Evolutionary conservation across 2,888 invertebrate species (phyloP).

Genomic region (Amiota minor): DNA sequence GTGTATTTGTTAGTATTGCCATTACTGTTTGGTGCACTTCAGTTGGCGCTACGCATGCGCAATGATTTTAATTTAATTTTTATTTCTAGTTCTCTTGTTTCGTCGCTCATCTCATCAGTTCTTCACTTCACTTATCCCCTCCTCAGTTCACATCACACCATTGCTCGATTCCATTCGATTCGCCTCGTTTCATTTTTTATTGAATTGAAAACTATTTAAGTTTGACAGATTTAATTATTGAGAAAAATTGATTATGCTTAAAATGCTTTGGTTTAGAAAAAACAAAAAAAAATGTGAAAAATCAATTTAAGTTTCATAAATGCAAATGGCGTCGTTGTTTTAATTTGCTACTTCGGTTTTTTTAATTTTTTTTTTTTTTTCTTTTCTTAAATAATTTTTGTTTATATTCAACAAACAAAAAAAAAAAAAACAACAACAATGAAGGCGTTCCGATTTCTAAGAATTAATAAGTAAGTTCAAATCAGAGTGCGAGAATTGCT

Average conservation of each 20-base stretch:
- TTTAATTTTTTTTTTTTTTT: too few species aligned
- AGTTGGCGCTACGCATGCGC: slow-evolving; percentile 12
- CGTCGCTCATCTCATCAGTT: neutral
- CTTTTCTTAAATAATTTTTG: neutral
- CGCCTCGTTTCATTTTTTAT: neutral
- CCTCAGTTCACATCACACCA: neutral
- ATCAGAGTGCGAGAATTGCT: neutral
- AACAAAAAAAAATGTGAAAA: neutral
- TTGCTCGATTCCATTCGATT: too few species aligned
- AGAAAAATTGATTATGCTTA: slow-evolving; percentile 26
- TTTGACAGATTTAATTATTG: slow-evolving; percentile 62
- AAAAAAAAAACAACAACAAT: neutral
- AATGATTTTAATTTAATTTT: neutral
- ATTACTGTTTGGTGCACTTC: neutral
- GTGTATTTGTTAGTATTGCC: too few species aligned
- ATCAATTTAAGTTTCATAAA: neutral
- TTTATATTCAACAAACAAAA: neutral
- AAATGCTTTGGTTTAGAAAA: neutral
- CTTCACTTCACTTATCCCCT: slow-evolving; percentile 6
- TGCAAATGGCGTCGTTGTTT: slow-evolving; percentile 6
- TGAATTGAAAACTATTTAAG: slow-evolving; percentile 47
- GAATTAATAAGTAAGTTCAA: neutral
- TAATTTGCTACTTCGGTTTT: too few species aligned
- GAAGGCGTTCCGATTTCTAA: neutral
- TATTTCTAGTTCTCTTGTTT: slow-evolving; percentile 11